A percentile compares a stretch with the other conserved stretches of the same genome.
Evolutionary conservation across 2,797 vertebrate species (phyloP).

Genomic region (Lemur catta): DNA sequence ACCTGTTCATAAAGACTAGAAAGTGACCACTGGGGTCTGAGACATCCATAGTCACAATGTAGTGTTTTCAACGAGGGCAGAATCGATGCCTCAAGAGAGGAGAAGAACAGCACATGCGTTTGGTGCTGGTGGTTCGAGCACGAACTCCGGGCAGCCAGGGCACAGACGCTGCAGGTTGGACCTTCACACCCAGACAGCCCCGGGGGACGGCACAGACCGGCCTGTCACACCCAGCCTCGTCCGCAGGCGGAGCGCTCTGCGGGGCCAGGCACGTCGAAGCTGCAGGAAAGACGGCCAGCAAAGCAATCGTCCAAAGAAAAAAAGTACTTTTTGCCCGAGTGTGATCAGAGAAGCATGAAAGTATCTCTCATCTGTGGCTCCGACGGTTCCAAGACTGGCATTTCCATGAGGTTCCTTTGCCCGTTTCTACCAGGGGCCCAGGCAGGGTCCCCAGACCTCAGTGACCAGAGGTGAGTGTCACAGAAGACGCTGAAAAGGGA

Average conservation of each 20-base stretch:
- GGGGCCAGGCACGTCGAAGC: neutral
- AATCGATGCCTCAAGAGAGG: accelerated
- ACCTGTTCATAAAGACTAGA: too few relatives aligned
- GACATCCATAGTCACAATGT: accelerated
- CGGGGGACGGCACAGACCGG: too few relatives aligned
- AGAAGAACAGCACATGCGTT: neutral
- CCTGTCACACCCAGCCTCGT: too few relatives aligned
- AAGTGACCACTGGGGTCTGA: neutral
- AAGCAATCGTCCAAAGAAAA: neutral
- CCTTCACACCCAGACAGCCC: neutral
- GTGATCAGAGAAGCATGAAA: neutral
- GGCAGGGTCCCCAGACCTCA: neutral
- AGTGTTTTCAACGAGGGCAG: accelerated
- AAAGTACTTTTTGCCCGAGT: too few relatives aligned
- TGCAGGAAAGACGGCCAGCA: neutral
- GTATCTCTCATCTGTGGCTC: accelerated
- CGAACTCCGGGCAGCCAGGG: accelerated
- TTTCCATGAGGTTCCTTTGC: neutral
- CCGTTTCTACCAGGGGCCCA: neutral
- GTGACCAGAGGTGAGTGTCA: too few relatives aligned
- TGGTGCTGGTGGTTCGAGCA: too few relatives aligned
- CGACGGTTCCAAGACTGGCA: neutral
- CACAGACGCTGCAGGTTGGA: neutral
- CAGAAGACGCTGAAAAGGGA: neutral
- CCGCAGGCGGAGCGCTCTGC: neutral